phyloP scores from a whole-genome alignment of 1,140 invertebrate species.

The Bombus terrestris region DNA sequence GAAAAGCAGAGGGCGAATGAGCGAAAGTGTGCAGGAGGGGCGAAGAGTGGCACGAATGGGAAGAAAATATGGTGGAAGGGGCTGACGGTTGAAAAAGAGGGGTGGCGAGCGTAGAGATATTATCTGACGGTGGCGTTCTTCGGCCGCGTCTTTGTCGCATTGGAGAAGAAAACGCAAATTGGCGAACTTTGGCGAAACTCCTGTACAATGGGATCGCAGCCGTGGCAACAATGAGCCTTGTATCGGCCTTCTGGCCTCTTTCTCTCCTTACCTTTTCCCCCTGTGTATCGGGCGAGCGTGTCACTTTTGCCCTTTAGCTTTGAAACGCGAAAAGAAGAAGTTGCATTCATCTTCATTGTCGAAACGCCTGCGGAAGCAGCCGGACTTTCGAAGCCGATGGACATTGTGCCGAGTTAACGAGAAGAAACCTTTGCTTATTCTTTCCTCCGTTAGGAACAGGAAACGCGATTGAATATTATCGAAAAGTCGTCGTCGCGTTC shows the following conservation, averaged over 20 bases:
- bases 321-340: conserved; percentile 30
- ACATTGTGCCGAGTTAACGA: conserved; percentile 56
- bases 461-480: conserved; percentile 22
- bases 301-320: conserved; percentile 53
- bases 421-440: conserved; percentile 39
- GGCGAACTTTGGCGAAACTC: conserved; percentile 58
- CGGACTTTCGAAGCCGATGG: conserved; percentile 9
- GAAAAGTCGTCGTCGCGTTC: no score
- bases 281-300: conserved; percentile 16
- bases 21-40: not conserved
- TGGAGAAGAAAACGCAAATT: conserved; percentile 60
- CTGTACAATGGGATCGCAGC: conserved; percentile 51
- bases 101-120: conserved; percentile 1
- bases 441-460: conserved; percentile 1
- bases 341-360: conserved; percentile 50
- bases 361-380: conserved; percentile 31
- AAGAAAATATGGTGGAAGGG: conserved; percentile 23
- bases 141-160: conserved; percentile 37
- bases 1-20: not conserved
- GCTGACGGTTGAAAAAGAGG: not conserved
- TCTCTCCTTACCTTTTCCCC: not conserved
- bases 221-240: conserved; percentile 56
- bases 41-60: not conserved
- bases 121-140: not conserved
- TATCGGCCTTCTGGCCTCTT: conserved; percentile 38